A percentile compares a stretch with the other conserved stretches of the same genome.
Evolutionary conservation across 2,113 vertebrate genomes (phyloP).

Genomic region (Oncorhynchus keta): DNA sequence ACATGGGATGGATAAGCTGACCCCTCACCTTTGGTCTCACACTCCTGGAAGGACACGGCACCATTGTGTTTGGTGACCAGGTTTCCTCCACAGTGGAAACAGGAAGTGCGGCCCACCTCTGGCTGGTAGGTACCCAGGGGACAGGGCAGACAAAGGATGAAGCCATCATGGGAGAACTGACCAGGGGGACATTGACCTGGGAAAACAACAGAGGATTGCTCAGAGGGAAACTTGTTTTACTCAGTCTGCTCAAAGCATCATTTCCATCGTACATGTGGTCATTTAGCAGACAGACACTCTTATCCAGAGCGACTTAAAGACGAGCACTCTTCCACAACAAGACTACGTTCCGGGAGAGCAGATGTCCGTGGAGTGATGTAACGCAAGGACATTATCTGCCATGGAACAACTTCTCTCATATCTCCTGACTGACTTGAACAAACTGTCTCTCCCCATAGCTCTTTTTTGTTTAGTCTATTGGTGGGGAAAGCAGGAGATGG

Average conservation of each 20-base stretch:
- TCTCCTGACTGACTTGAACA: constrained; percentile 54
- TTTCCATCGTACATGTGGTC: not conserved
- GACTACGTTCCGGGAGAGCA: not conserved
- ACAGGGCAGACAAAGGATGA: constrained; percentile 85
- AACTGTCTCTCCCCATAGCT: constrained; percentile 48
- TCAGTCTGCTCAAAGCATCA: not conserved
- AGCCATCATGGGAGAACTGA: constrained; percentile 88
- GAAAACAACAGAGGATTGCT: constrained; percentile 20
- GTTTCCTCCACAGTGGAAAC: constrained; percentile 87
- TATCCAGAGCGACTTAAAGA: not conserved
- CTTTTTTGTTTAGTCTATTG: constrained; percentile 74
- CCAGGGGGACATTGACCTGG: constrained; percentile 88
- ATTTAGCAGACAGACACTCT: not conserved
- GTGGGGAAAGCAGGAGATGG: constrained; percentile 47
- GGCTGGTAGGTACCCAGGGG: constrained; percentile 87
- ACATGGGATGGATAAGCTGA: not conserved
- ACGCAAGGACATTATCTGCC: constrained; percentile 42
- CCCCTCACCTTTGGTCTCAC: constrained; percentile 90
- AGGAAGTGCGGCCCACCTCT: constrained; percentile 87
- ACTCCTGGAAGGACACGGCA: constrained; percentile 88
- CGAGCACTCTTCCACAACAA: not conserved
- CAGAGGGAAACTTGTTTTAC: not conserved
- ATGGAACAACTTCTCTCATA: constrained; percentile 28
- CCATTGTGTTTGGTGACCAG: constrained; percentile 80
- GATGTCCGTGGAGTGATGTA: constrained; percentile 9